Conservation (phyloP, 2,888 invertebrate species). For the Dioctria linearis region DNA sequence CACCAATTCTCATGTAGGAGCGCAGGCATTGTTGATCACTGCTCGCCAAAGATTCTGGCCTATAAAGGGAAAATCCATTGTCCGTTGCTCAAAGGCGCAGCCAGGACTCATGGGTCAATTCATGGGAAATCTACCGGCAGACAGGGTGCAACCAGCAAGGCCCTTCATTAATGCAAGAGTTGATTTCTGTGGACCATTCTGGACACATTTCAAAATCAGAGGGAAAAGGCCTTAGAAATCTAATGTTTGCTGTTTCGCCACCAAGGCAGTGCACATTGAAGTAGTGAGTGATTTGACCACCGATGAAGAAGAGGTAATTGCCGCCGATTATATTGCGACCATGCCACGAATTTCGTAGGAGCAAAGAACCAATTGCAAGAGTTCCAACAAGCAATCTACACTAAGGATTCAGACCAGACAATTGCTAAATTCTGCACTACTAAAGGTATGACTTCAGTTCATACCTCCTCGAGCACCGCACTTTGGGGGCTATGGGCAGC, state of each 20-base stretch:
- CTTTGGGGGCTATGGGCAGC: conserved; percentile 10
- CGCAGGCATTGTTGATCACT: conserved; percentile 59
- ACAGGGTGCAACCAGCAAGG: too few species aligned
- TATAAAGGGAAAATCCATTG: too few species aligned
- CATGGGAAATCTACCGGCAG: too few species aligned
- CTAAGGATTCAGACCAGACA: background rate
- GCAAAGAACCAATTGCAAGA: conserved; percentile 21
- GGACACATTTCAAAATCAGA: too few species aligned
- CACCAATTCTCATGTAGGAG: conserved; percentile 18
- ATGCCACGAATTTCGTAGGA: conserved; percentile 49
- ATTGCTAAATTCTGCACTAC: background rate
- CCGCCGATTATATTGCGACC: conserved; percentile 48
- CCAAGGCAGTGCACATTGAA: conserved; percentile 43
- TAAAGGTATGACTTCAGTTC: conserved; percentile 4
- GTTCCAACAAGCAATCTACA: too few species aligned
- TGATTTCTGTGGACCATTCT: too few species aligned
- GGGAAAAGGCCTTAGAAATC: background rate
- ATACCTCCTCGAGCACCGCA: conserved; percentile 21
- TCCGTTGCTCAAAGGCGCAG: too few species aligned
- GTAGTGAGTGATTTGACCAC: conserved; percentile 52
- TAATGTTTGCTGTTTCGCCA: background rate
- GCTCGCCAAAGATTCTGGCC: too few species aligned
- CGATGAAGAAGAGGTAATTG: conserved; percentile 49
- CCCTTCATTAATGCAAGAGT: too few species aligned
- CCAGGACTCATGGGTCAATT: too few species aligned